Conservation (phyloP, 2,113 vertebrate genomes). For the Peromyscus polionotus region DNA sequence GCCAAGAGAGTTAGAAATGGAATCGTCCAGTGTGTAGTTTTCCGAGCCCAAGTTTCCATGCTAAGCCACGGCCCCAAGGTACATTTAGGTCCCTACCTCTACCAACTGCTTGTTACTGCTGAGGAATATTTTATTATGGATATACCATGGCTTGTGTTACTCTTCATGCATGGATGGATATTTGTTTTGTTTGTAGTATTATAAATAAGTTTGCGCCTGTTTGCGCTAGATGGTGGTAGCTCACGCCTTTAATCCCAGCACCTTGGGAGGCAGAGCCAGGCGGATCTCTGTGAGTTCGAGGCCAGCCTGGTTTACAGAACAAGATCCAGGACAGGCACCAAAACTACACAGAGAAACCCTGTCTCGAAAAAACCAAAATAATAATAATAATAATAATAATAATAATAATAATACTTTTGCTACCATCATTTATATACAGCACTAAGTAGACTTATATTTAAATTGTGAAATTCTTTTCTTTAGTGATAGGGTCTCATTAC, state of each 20-base stretch:
- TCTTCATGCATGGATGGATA: neutral
- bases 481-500: neutral
- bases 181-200: neutral
- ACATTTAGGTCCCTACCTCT: neutral
- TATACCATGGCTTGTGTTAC: neutral
- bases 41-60: neutral
- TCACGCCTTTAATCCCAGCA: no score
- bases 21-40: neutral
- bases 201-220: neutral
- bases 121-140: neutral
- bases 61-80: neutral
- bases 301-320: no score
- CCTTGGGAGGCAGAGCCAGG: no score
- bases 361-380: no score
- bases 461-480: neutral
- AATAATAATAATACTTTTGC: neutral
- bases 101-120: neutral
- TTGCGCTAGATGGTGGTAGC: no score
- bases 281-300: no score
- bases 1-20: neutral
- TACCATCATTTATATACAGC: neutral
- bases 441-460: neutral
- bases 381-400: no score
- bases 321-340: no score
- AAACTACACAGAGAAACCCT: no score